phyloP scores from a whole-genome alignment of 2,888 invertebrate species.

The Meiosimyza platycephala region DNA sequence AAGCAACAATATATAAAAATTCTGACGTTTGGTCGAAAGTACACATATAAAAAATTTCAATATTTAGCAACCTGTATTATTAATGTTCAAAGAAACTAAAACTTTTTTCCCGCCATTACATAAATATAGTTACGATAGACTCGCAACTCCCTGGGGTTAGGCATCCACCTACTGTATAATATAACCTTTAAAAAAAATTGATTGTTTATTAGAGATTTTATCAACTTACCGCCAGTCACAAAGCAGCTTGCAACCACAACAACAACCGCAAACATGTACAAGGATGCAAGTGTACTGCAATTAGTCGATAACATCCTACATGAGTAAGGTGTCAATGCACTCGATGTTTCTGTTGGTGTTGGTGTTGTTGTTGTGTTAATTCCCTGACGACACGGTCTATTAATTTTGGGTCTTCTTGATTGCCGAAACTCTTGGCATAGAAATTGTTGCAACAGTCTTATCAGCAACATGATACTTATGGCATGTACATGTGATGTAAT shows the following conservation, averaged over 20 bases:
- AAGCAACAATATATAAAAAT: too few species aligned
- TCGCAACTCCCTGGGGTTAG: too few species aligned
- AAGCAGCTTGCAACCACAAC: conserved; percentile 55
- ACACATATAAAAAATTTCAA: too few species aligned
- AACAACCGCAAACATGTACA: conserved; percentile 45
- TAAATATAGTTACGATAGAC: too few species aligned
- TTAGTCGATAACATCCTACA: conserved; percentile 24
- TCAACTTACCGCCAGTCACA: conserved; percentile 58
- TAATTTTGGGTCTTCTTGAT: conserved; percentile 48
- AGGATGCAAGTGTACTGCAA: conserved; percentile 47
- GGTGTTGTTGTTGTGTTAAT: conserved; percentile 45
- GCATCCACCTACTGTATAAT: too few species aligned
- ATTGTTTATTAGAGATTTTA: background rate
- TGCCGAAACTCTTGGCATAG: conserved; percentile 46
- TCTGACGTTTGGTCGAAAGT: too few species aligned
- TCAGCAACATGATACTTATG: conserved; percentile 4
- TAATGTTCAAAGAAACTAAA: too few species aligned
- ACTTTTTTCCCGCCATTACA: too few species aligned
- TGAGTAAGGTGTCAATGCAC: conserved; percentile 29
- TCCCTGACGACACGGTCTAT: conserved; percentile 61
- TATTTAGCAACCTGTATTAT: too few species aligned
- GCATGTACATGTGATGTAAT: conserved; percentile 35
- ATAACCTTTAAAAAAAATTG: too few species aligned
- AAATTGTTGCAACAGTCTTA: conserved; percentile 43
- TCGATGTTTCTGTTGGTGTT: conserved; percentile 44